Conservation (phyloP, 2,113 vertebrate species). For the Mobula birostris region DNA sequence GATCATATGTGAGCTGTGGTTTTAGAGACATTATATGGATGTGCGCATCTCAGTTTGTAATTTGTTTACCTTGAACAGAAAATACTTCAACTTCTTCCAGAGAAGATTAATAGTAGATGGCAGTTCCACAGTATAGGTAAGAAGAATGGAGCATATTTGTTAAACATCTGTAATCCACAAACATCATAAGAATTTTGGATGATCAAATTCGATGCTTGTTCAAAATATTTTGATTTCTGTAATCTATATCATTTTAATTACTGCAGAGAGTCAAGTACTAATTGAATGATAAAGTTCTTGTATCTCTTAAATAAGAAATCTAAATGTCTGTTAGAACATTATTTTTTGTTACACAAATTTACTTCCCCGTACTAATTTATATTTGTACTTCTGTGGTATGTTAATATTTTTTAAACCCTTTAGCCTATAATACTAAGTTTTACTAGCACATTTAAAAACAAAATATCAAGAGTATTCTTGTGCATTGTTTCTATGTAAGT, state of each 20-base stretch:
- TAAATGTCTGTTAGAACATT: not conserved
- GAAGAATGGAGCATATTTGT: constrained; percentile 44
- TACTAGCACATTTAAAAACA: too few species aligned
- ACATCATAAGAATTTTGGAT: not conserved
- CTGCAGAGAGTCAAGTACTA: not conserved
- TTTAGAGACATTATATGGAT: not conserved
- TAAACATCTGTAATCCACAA: not conserved
- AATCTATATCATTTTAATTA: constrained; percentile 18
- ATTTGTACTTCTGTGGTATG: not conserved
- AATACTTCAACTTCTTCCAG: constrained; percentile 93
- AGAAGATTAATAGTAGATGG: constrained; percentile 95
- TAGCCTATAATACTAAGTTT: not conserved
- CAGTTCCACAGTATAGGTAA: constrained; percentile 99
- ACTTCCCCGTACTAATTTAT: not conserved
- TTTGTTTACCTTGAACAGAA: constrained; percentile 60
- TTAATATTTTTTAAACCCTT: not conserved
- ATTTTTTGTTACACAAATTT: not conserved
- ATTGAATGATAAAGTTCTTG: not conserved
- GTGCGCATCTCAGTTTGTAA: not conserved
- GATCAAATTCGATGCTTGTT: not conserved
- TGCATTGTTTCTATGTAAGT: not conserved
- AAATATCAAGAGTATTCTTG: not conserved
- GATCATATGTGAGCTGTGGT: not conserved
- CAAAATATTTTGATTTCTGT: not conserved
- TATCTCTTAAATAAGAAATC: not conserved